Evolutionary conservation across 1,140 invertebrate species (phyloP), one percentile per base, ranked within the genome.

Genomic region (Popillia japonica): DNA sequence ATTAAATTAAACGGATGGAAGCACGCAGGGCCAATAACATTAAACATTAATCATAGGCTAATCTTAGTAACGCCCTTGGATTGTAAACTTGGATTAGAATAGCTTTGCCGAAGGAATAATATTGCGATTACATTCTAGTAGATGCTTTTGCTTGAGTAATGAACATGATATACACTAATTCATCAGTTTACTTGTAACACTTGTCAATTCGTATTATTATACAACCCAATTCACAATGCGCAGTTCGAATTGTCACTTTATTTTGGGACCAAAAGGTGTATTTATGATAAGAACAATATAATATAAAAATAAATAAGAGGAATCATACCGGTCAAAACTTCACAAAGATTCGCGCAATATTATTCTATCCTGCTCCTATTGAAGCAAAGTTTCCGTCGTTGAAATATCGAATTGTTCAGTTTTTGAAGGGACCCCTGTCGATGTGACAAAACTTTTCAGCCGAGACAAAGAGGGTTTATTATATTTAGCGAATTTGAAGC

Each of bases 371-470:
- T 3, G 0, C 7, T 48, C 17, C 44, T 10, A 48, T 48, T n/a
- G 44, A 14, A n/a, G 11, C 44, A n/a, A 48, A 48, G 44, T 48
- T 48, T 48, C 44, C 11, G 11, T n/a, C n/a, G n/a, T n/a, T 48
- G 44, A 48, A 48, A 48, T 48, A 48, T 48, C 11, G 44, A 48
- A 48, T 48, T n/a, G 44, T 48, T 48, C 44, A 48, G 44, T 48
- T 48, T 48, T 48, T 48, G 44, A 48, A 48, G 11, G 44, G 44
- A n/a, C 44, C 44, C 44, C 11, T 48, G 44, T 48, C 44, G 44
- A 48, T 48, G 7, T 11, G 44, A 11, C 8, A 14, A 48, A 48
- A 48, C 44, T 48, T 48, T 48, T 48, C 44, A 48, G 44, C 3
- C 44, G 44, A 48, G 44, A 48, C 44, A 48, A 11, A 48, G 44